A percentile compares a stretch with the other conserved stretches of the same genome.
Evolutionary conservation across 2,113 vertebrate species (phyloP).

Genomic region (Pachyramphus minor): DNA sequence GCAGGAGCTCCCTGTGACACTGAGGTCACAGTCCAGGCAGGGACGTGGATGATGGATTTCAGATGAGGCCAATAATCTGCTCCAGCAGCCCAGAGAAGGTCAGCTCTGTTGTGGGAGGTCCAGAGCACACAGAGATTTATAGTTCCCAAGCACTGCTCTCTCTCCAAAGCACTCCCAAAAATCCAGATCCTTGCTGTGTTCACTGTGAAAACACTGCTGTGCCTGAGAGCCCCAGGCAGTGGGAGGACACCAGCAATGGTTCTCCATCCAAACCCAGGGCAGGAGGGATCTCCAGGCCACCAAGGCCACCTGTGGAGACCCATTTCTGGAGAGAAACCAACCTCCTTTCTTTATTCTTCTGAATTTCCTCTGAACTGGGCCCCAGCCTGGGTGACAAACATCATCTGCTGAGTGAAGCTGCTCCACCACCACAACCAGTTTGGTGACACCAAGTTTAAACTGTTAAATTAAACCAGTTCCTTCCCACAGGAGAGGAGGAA

Average conservation of each 20-base stretch:
- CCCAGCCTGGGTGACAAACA: background rate
- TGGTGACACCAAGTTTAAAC: background rate
- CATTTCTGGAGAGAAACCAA: background rate
- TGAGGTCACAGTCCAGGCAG: background rate
- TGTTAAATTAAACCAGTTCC: background rate
- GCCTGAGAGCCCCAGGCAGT: background rate
- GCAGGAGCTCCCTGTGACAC: background rate
- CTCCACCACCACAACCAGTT: background rate
- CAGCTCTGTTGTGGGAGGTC: background rate
- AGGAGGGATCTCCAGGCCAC: background rate
- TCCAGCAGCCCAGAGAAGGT: background rate
- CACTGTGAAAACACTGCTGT: background rate
- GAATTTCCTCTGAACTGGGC: background rate
- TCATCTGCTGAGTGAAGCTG: background rate
- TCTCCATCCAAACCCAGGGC: background rate
- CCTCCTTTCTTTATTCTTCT: background rate
- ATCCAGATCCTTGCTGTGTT: background rate
- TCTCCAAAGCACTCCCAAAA: background rate
- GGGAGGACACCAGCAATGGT: accelerated
- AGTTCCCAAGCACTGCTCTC: background rate
- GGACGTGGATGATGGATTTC: background rate
- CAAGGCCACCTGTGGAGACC: background rate
- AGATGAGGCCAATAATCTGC: background rate
- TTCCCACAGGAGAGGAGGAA: background rate
- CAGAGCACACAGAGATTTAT: background rate